These are phyloP conservation scores for Lacerta bilineata DNA, from an alignment of 2,797 vertebrate species.

Conservation along the genomic window DNA sequence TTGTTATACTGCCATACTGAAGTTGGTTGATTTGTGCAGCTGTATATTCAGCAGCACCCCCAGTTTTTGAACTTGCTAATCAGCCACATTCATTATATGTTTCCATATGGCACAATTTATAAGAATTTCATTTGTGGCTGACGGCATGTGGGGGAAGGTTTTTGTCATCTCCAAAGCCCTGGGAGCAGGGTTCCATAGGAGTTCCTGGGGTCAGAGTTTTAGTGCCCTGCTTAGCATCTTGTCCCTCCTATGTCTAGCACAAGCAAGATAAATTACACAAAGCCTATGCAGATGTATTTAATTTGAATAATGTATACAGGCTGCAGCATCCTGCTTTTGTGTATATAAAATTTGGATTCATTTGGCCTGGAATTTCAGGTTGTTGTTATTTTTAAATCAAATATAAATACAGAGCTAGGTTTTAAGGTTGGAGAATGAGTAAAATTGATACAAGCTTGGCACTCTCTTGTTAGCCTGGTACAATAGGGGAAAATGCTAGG, in stretches of 20 bases:
- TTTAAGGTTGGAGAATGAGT: background rate
- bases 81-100: background rate
- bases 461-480: background rate
- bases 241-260: background rate
- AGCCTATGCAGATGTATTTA: background rate
- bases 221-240: background rate
- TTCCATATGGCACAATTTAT: background rate
- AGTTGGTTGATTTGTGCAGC: background rate
- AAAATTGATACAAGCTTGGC: background rate
- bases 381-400: background rate
- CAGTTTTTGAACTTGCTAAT: background rate
- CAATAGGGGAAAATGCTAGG: conserved; percentile 46
- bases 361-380: background rate
- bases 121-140: background rate
- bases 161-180: background rate
- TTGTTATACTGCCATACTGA: background rate
- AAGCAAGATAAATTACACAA: background rate
- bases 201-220: background rate
- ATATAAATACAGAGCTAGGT: background rate
- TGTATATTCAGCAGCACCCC: background rate
- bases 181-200: background rate
- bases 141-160: background rate
- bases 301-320: background rate
- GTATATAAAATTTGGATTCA: background rate
- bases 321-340: background rate